phyloP scores from a whole-genome alignment of 1,140 invertebrate species.

The Dolichoris vasculosae region DNA sequence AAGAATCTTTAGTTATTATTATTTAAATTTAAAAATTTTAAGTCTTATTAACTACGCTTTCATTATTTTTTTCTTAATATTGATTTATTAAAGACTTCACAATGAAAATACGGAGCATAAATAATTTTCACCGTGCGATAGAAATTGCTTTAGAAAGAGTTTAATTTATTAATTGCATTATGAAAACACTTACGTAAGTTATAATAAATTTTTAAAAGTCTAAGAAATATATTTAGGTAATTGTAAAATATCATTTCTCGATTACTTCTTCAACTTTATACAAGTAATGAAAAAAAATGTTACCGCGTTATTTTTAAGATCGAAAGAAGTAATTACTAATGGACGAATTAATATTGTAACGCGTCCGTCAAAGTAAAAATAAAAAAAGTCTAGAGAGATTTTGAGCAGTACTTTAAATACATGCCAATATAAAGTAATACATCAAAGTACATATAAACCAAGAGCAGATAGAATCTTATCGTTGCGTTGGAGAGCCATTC shows the following conservation, averaged over 20 bases:
- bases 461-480: slow-evolving; percentile 39
- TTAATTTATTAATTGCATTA: background rate
- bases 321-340: background rate
- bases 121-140: background rate
- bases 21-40: too few species aligned
- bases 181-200: background rate
- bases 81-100: background rate
- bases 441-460: slow-evolving; percentile 45
- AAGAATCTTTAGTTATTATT: too few species aligned
- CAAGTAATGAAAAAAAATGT: background rate
- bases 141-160: background rate
- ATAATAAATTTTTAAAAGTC: background rate
- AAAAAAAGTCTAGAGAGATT: background rate
- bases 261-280: background rate
- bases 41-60: too few species aligned
- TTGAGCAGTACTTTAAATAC: background rate
- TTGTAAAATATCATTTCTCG: too few species aligned
- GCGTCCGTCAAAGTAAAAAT: background rate
- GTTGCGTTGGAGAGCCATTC: background rate
- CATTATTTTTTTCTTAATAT: background rate
- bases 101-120: background rate
- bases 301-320: background rate
- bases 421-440: slow-evolving; percentile 40
- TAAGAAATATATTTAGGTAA: too few species aligned
- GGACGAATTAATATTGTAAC: background rate